Evolutionary conservation across 64 coral and sea anemone species (phyloP).

Genomic region (Actinia tenebrosa): DNA sequence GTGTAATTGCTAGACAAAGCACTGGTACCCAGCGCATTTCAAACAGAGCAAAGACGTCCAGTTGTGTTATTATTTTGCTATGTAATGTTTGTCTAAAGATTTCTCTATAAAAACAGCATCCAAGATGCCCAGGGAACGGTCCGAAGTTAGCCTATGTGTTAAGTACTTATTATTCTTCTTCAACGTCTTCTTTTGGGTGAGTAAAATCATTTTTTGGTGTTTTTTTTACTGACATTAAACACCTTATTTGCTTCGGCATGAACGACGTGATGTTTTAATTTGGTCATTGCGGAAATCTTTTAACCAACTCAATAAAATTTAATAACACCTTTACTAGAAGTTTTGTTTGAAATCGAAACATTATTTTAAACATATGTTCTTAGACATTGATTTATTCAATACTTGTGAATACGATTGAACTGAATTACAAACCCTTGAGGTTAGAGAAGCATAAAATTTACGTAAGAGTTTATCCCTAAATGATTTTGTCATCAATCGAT

Average conservation of each 20-base stretch:
- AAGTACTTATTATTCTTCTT: conserved; percentile 99
- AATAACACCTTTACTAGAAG: neutral
- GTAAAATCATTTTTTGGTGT: conserved; percentile 22
- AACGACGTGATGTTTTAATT: neutral
- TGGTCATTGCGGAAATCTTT: neutral
- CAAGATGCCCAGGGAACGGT: conserved; percentile 65
- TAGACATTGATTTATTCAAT: neutral
- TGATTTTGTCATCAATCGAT: too few species aligned
- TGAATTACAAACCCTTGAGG: neutral
- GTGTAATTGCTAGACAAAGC: neutral
- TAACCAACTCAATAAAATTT: neutral
- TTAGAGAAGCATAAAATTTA: neutral
- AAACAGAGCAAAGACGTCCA: neutral
- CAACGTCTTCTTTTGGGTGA: conserved; percentile 99
- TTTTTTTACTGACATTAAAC: neutral
- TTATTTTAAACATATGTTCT: neutral
- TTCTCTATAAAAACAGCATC: neutral
- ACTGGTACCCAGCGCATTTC: conserved; percentile 7
- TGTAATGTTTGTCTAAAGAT: neutral
- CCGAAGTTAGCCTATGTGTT: conserved; percentile 94
- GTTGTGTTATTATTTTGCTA: neutral
- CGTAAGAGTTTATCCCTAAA: too few species aligned
- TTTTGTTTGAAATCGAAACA: neutral
- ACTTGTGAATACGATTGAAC: neutral
- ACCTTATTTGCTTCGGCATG: neutral